These are phyloP conservation scores for Protonemura montana DNA, from an alignment of 2,888 invertebrate species.

Conservation along the genomic window DNA sequence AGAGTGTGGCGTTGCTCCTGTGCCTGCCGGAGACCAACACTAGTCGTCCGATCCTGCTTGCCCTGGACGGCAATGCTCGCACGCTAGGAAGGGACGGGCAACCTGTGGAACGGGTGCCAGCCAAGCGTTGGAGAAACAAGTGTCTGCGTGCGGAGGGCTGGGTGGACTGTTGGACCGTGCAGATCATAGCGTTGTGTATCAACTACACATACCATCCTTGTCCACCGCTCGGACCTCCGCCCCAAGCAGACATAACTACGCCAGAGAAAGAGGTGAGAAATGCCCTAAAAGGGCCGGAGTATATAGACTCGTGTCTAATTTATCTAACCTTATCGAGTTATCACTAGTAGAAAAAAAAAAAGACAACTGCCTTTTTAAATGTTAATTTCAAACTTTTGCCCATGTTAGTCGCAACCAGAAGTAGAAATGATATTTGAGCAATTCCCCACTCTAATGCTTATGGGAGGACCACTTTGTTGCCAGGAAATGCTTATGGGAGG, in stretches of 20 bases:
- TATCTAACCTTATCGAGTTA: no score
- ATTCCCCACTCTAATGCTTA: no score
- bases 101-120: conserved; percentile 62
- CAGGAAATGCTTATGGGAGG: no score
- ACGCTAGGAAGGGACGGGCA: conserved; percentile 79
- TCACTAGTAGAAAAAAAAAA: no score
- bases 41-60: conserved; percentile 79
- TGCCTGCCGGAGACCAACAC: conserved; percentile 93
- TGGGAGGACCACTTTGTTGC: no score
- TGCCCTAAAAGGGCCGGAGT: no score
- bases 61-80: conserved; percentile 88
- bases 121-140: conserved; percentile 81
- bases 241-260: conserved; percentile 91
- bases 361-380: no score
- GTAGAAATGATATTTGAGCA: no score
- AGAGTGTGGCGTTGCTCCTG: conserved; percentile 88
- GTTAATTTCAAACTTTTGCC: no score
- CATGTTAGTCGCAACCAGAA: no score
- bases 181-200: conserved; percentile 90
- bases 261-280: conserved; percentile 79
- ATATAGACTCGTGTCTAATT: no score
- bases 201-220: conserved; percentile 92
- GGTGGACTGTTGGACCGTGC: conserved; percentile 97
- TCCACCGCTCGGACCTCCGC: conserved; percentile 85
- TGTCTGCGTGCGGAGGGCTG: conserved; percentile 79